Base-by-base conservation (phyloP, 2,797 vertebrate species). In the Apodemus agrarius region DNA sequence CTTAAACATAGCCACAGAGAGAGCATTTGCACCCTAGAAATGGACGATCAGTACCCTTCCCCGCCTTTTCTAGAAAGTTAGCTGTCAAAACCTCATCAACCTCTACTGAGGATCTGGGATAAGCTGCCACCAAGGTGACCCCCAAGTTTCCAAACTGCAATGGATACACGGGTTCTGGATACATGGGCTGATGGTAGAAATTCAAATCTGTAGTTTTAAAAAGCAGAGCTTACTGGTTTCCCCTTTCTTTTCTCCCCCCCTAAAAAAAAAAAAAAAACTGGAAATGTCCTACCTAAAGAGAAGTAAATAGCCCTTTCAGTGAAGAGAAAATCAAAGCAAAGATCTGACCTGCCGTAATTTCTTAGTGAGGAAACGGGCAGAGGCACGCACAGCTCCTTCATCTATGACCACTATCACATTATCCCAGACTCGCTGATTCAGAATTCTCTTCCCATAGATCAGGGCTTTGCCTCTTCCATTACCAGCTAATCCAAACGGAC, bases 401-500 rank as follows among this genome's bases (percentile, higher is more conserved):
- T 95, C 86, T 97, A 79, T 93, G 92, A 91, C 37, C 0, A 29
- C 67, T 95, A 93, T 96, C 78, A 87, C 92, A 95, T 96, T 95
- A 97, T 88, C 82, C 29, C 24, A 69, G 80, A 96, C 65, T 95
- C 49, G 43, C 94, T 94, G 93, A 91, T 72, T 98, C 95, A 93
- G 94, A 96, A 92, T 91, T 95, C 95, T 96, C 89, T 96, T 91
- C 80, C 89, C 83, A 80, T 90, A 94, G 93, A 97, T 97, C 97
- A 95, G 94, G 19, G 84, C 91, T 93, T 81, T 22, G 86, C 91
- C 94, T 95, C 91, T 91, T 96, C 95, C 91, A 92, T 97, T 96
- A 96, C 95, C 24, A 90, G 89, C 91, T 95, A 97, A 97, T 96
- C 95, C 97, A 97, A 96, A 97, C 72, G 96, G 95, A 93, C 89